Evolutionary conservation across 2,888 invertebrate genomes (phyloP), one percentile per base, ranked within the genome.

Genomic region (Amiota communis): DNA sequence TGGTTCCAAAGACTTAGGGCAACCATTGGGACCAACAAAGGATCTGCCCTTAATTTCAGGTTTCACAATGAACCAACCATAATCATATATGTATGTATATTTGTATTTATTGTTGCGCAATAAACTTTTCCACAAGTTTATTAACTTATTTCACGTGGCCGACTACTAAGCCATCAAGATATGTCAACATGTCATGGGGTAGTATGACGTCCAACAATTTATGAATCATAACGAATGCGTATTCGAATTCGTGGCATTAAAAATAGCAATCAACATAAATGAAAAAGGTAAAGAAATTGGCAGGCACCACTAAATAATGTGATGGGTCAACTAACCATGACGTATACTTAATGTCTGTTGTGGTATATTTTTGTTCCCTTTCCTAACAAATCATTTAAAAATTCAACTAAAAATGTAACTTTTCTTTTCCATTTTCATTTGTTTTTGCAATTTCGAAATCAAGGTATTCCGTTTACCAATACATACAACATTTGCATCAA

Each of bases 321-420:
- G 36, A 36, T 36, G 36, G 76, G 73, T 74, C 67, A 70, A 74
- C n/a, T n/a, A n/a, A n/a, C 73, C 72, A 56, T 76, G 75, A 68
- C 70, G 70, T 68, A 64, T 71, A 64, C 71, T 67, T 65, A 72
- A 63, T 56, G 17, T 23, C 15, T 23, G 36, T 13, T 57, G 57
- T 1, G 57, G 20, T 20, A 57, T 15, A 8, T 57, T 13, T 17
- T 57, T 57, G 17, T 8, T n/a, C 1, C 36, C 36, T 36, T 36
- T 36, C 36, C 36, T 6, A 36, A 36, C 6, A 36, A 57, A 57
- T 8, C n/a, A n/a, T 3, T 15, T 2, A 61, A 23, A 23, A 23
- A 23, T 23, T 23, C 3, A 23, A 4, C 17, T 61, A 2, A 9
- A 4, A 13, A 48, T 56, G 13, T 49, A 72, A 64, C 49, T 72